Evolutionary conservation across 1,140 invertebrate species (phyloP).

Genomic region (Panagrolaimus sp.): DNA sequence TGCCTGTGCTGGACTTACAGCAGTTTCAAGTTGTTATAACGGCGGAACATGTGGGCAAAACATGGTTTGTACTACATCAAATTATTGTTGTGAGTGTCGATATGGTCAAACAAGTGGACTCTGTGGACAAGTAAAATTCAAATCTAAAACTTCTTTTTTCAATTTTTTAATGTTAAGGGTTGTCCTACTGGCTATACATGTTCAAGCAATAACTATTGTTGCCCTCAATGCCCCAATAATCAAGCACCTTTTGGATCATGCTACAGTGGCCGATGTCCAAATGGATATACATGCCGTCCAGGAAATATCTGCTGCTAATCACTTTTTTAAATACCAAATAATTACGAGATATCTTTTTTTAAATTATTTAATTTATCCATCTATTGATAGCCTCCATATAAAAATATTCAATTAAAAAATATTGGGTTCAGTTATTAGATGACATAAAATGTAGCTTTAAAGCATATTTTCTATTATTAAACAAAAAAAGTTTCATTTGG

Average conservation of each 20-base stretch:
- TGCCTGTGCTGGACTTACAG: constrained; percentile 24
- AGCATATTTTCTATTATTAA: no score
- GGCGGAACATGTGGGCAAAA: constrained; percentile 16
- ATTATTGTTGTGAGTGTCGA: constrained; percentile 21
- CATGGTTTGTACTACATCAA: constrained; percentile 18
- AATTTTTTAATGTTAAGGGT: background rate
- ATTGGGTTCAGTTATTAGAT: no score
- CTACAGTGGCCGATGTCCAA: constrained; percentile 14
- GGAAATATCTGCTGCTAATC: constrained; percentile 29
- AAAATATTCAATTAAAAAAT: no score
- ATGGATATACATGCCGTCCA: constrained; percentile 12
- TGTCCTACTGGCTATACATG: constrained; percentile 19
- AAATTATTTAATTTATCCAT: no score
- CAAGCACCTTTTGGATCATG: constrained; percentile 18
- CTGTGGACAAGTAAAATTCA: constrained; percentile 17
- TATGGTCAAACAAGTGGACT: constrained; percentile 24
- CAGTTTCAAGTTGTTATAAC: constrained; percentile 22
- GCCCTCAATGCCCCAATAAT: constrained; percentile 15
- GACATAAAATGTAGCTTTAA: no score
- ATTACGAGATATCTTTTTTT: background rate
- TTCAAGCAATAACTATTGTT: constrained; percentile 22
- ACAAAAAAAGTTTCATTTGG: no score
- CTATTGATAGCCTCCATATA: no score
- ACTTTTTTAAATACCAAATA: background rate
- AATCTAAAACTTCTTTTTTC: background rate